Base-by-base conservation (phyloP, 2,797 vertebrate species). In the Thunnus albacares region DNA sequence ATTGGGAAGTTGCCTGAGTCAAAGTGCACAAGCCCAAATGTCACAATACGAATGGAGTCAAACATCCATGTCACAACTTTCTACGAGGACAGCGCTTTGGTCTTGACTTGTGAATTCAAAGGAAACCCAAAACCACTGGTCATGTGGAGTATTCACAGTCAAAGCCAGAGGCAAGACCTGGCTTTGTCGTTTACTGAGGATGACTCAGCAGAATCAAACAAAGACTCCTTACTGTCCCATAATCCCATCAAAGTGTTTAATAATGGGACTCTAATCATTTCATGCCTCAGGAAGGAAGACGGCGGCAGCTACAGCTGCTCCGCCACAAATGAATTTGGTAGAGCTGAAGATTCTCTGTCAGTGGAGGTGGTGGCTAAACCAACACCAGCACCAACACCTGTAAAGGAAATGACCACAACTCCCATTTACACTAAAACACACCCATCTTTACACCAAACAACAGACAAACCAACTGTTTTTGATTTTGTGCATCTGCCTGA, bases 231-330 rank as follows among this genome's bases (percentile, higher is more conserved):
- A 6, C 84, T 55, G n/a, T 90, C 88, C 0, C 86, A 89, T 6
- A 80, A 91, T 67, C 94, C 93, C 0, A 93, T 97, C 72, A 84
- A 93, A 72, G 94, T 96, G n/a, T 97, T 97, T 73, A 91, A 94
- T 58, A 99, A 99, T 0, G 98, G 98, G 38, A 98, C 97, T 0
- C 28, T 99, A 58, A 81, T 96, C 26, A 94, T 99, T 80, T 95
- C 96, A 2, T 89, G 80, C 12, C 87, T 98, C 9, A 96, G 92
- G 85, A 95, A 95, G 85, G 94, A 96, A 35, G 96, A 98, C 35
- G 94, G 96, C 15, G 98, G 98, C 24, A 93, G 96, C 82, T 99
- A 98, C 90, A 98, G 95, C 65, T 99, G 98, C 89, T 86, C 94
- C 22, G 98, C 96, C 20, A 89, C 90, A n/a, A 99, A 98, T 2